Base-by-base conservation (phyloP, 2,113 vertebrate genomes). In the Dascyllus trimaculatus region DNA sequence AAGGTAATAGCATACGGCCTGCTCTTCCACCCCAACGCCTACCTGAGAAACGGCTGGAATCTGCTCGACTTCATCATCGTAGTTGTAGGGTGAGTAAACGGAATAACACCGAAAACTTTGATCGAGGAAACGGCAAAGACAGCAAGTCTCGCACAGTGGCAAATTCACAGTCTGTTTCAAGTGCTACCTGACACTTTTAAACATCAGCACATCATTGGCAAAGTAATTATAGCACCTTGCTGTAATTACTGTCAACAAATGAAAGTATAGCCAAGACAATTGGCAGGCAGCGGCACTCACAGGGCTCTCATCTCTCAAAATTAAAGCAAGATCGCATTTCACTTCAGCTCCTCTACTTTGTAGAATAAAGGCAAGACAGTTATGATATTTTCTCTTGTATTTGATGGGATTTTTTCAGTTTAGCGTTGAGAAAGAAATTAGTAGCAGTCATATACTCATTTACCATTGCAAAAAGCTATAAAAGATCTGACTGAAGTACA, bases 31-130 rank as follows among this genome's bases (percentile, higher is more conserved):
- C 98, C 98, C 78, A 99, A 99, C 71, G 98, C 97, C 86, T 99
- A 99, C 95, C 96, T 99, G 94, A 97, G 98, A 93, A 99, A 99
- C n/a, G 98, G 98, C 88, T 99, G 98, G 98, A 99, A 99, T 94
- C 94, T 99, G 93, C 95, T 99, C 84, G 98, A 99, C 93, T 99
- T 99, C 95, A 99, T 99, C 94, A 99, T 99, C 75, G 98, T 99
- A 85, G 98, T 99, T 74, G 98, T 99, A 88, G 98, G 98, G 98
- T 99, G 85, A 98, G 98, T 96, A 51, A 59, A 75, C 17, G 15
- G 7, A 74, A 32, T 21, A 11, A 19, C 11, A 0, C 13, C 24
- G 22, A 66, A 29, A 59, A 1, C 43, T 76, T 11, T 59, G 26
- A 67, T 6, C 8, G 6, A 43, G 43, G n/a, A 61, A 52, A 29